Evolutionary conservation across 2,113 vertebrate genomes (phyloP).

Genomic region (Pituophis catenifer): DNA sequence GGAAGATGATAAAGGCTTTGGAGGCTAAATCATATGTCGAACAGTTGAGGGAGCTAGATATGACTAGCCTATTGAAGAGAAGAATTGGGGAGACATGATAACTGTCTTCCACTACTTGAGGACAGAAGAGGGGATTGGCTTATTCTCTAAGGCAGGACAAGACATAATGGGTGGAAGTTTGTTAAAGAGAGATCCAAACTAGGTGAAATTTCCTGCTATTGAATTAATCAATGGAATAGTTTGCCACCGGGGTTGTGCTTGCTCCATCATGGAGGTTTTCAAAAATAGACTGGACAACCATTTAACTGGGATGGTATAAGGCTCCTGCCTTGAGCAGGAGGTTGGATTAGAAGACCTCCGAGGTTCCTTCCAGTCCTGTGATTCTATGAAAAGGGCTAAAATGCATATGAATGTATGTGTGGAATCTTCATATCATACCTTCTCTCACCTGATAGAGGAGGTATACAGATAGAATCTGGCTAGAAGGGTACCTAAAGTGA

Average conservation of each 20-base stretch:
- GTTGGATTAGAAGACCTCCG: background rate
- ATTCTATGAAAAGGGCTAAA: background rate
- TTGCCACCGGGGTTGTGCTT: background rate
- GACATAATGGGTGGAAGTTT: background rate
- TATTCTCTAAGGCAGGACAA: background rate
- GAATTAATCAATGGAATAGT: background rate
- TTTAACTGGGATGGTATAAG: background rate
- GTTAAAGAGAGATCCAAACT: background rate
- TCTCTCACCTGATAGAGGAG: background rate
- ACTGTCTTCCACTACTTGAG: background rate
- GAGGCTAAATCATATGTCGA: background rate
- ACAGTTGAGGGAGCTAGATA: background rate
- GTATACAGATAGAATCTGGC: background rate
- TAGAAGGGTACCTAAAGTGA: background rate
- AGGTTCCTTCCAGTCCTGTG: background rate
- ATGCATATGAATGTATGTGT: background rate
- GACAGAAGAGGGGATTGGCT: background rate
- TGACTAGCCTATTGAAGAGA: background rate
- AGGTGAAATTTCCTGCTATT: background rate
- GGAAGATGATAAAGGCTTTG: background rate
- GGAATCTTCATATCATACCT: background rate
- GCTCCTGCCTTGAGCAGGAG: background rate
- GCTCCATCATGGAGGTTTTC: background rate
- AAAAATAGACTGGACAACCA: background rate
- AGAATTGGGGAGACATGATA: background rate